phyloP scores from a whole-genome alignment of 2,113 vertebrate genomes.

The Acanthisitta chloris region DNA sequence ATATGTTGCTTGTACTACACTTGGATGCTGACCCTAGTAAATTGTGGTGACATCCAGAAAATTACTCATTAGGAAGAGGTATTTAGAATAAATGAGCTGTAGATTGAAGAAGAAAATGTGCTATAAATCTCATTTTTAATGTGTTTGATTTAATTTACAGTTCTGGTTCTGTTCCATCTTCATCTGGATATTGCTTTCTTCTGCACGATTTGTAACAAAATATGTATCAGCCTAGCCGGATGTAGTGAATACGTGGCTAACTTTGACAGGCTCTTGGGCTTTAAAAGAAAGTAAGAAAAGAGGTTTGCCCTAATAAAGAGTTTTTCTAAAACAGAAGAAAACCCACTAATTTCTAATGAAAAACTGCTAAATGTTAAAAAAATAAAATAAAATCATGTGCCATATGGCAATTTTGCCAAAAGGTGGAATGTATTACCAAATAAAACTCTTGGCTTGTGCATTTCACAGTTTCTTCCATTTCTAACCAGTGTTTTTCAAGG shows the following conservation, averaged over 20 bases:
- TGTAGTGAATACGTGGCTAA: background rate
- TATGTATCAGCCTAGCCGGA: background rate
- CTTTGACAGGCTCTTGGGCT: background rate
- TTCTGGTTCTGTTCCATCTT: slow-evolving; percentile 20
- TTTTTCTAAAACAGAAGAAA: background rate
- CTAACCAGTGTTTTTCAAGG: slow-evolving; percentile 45
- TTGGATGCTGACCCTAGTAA: slow-evolving; percentile 63
- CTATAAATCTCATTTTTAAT: slow-evolving; percentile 54
- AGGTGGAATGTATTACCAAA: slow-evolving; percentile 69
- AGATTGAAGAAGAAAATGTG: slow-evolving; percentile 42
- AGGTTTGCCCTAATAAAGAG: background rate
- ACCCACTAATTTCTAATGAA: slow-evolving; percentile 36
- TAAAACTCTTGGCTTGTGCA: slow-evolving; percentile 67
- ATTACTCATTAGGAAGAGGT: slow-evolving; percentile 70
- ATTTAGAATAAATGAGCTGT: slow-evolving; percentile 68
- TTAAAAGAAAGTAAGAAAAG: background rate
- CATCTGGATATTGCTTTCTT: slow-evolving; percentile 5
- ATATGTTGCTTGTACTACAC: slow-evolving; percentile 64
- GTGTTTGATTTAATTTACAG: slow-evolving; percentile 57
- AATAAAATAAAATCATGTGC: background rate
- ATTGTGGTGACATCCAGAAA: slow-evolving; percentile 68
- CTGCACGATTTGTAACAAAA: slow-evolving; percentile 4
- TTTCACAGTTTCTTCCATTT: slow-evolving; percentile 67
- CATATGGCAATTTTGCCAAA: slow-evolving; percentile 69
- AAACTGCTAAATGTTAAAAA: slow-evolving; percentile 1